These are phyloP conservation scores for Corydoras maculifer DNA, from an alignment of 2,113 vertebrate species.

Conservation along the genomic window DNA sequence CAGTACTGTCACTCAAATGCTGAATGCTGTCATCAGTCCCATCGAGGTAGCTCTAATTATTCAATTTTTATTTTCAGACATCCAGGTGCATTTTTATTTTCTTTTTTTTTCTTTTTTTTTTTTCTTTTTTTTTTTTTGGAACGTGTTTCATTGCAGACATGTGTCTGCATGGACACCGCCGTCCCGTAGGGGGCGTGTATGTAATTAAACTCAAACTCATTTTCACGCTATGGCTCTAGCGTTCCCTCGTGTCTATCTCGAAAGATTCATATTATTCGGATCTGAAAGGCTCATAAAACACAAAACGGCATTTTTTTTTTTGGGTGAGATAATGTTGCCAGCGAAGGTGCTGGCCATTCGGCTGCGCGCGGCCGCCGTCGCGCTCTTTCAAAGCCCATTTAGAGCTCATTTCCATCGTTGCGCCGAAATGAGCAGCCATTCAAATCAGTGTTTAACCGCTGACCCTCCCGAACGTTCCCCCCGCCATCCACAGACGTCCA, in stretches of 20 bases:
- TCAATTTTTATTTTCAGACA: too few relatives aligned
- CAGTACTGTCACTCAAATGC: too few relatives aligned
- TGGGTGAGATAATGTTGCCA: background rate
- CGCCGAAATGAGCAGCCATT: conserved; percentile 23
- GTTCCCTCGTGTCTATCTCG: too few relatives aligned
- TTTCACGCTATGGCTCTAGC: too few relatives aligned
- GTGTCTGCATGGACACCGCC: background rate
- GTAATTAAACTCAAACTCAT: background rate
- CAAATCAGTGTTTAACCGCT: conserved; percentile 32
- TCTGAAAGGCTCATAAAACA: background rate
- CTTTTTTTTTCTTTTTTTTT: too few relatives aligned
- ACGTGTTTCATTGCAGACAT: background rate
- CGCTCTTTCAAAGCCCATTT: conserved; percentile 9
- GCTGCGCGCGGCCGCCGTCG: background rate
- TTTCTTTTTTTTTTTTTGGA: too few relatives aligned
- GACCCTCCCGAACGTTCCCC: conserved; percentile 20
- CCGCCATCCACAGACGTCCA: background rate
- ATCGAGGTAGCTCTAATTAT: too few relatives aligned
- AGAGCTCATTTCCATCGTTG: conserved; percentile 15
- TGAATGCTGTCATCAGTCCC: too few relatives aligned
- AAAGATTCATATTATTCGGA: too few relatives aligned
- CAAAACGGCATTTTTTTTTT: background rate
- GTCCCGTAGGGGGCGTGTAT: background rate
- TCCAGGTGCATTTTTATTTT: too few relatives aligned
- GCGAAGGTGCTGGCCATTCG: background rate